Base-by-base conservation (phyloP, 2,797 vertebrate species). In the Paratrypauchen microcephalus region DNA sequence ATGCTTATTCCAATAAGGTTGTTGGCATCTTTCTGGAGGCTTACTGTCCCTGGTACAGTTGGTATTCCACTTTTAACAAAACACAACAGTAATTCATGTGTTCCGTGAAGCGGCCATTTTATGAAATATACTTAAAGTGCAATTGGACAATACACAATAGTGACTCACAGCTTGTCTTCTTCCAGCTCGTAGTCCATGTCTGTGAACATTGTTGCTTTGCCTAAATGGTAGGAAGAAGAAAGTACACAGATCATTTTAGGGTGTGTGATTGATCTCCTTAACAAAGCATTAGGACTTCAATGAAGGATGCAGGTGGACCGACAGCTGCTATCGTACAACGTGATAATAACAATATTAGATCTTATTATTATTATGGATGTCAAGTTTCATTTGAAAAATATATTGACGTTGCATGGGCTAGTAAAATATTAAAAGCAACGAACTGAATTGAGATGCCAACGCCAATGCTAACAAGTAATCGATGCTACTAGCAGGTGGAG, bases 1-100 rank as follows among this genome's bases (percentile, higher is more conserved):
- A 99, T 99, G 67, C 97, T 99, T 91, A 99, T 99, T 39, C 98
- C 97, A 18, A 99, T 97, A 28, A 99, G 93, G 87, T 99, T 99
- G 82, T 97, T 97, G 1, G 92, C 80, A 55, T 99, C 97, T 80
- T 99, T 99, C 88, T 96, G 96, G 76, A 99, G 83, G 19, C 93
- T 94, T 74, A 99, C 95, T 66, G 96, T 97, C 2, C 97, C 97
- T 24, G 97, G 97, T 41, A 99, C 96, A 1, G 96, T 99, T 16
- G 97, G 98, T 79, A 99, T 99, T 21, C 98, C 97, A 0, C 97
- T 99, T 73, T 69, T 58, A 73, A 68, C 5, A 8, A 69, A 23
- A 16, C 41, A 45, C 9, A 45, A 23, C 11, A 39, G n/a, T 36
- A 18, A 64, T 21, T 0, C 7, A 64, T 24, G 19, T 50, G 19